Percentiles rank a stretch among this genome's conserved stretches.
Evolutionary conservation across 2,797 vertebrate genomes (phyloP).

Genomic region (Karalla daura): DNA sequence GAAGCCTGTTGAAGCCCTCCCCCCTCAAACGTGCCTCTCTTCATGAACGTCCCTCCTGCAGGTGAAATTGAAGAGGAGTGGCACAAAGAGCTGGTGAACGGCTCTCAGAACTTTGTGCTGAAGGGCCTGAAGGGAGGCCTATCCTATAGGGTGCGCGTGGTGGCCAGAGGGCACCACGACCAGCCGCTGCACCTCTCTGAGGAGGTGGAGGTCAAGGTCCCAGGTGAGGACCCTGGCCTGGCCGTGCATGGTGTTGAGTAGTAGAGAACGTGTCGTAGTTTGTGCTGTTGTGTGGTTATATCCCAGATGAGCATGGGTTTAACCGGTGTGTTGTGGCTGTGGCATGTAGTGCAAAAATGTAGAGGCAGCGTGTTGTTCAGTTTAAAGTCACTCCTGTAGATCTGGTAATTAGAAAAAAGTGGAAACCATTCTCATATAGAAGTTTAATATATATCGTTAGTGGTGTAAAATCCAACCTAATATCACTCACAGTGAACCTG

Average conservation of each 20-base stretch:
- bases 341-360: conserved; percentile 56
- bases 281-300: conserved; percentile 43
- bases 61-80: conserved; percentile 94
- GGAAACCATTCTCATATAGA: conserved; percentile 46
- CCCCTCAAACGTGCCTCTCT: conserved; percentile 84
- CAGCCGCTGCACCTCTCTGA: conserved; percentile 87
- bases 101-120: conserved; percentile 93
- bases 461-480: conserved; percentile 44
- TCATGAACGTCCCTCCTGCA: conserved; percentile 86
- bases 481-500: conserved; percentile 24
- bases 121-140: conserved; percentile 93
- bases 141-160: conserved; percentile 94
- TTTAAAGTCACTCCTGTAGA: conserved; percentile 23
- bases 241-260: conserved; percentile 43
- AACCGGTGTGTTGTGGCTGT: conserved; percentile 50
- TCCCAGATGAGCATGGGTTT: conserved; percentile 44
- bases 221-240: conserved; percentile 89
- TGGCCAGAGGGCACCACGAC: conserved; percentile 89
- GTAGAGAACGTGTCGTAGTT: conserved; percentile 43
- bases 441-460: conserved; percentile 10
- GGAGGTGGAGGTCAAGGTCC: conserved; percentile 92
- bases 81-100: conserved; percentile 94
- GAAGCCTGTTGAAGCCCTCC: no score
- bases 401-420: conserved; percentile 5
- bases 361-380: conserved; percentile 33